Percentiles rank a stretch among this genome's conserved stretches.
Conservation (phyloP, 2,888 invertebrate genomes). For the Nezara viridula region DNA sequence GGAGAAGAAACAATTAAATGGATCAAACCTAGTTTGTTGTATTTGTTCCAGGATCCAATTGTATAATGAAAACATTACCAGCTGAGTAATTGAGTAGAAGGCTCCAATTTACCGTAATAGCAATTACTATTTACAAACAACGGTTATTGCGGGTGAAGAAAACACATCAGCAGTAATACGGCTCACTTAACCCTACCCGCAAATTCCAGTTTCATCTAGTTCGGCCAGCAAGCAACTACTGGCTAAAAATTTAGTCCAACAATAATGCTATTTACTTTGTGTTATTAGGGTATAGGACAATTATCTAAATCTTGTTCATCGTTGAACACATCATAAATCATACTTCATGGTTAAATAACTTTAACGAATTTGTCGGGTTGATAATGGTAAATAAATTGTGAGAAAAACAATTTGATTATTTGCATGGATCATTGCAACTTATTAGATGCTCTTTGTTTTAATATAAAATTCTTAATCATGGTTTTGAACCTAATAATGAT, state of each 20-base stretch:
- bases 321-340: too few species aligned
- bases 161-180: background rate
- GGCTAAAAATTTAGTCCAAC: background rate
- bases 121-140: slow-evolving; percentile 25
- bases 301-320: too few species aligned
- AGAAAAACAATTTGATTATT: too few species aligned
- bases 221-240: background rate
- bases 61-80: background rate
- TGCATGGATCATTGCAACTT: too few species aligned
- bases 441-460: too few species aligned
- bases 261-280: background rate
- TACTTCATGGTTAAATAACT: too few species aligned
- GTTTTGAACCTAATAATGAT: too few species aligned
- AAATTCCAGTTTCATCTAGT: background rate
- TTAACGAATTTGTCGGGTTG: too few species aligned
- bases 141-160: slow-evolving; percentile 9
- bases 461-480: too few species aligned
- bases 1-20: background rate
- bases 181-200: background rate
- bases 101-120: background rate
- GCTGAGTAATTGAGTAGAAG: background rate
- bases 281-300: too few species aligned
- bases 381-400: too few species aligned
- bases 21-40: background rate
- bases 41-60: background rate